Evolutionary conservation across 2,888 invertebrate genomes (phyloP).

Genomic region (Euspilapteryx auroguttella): DNA sequence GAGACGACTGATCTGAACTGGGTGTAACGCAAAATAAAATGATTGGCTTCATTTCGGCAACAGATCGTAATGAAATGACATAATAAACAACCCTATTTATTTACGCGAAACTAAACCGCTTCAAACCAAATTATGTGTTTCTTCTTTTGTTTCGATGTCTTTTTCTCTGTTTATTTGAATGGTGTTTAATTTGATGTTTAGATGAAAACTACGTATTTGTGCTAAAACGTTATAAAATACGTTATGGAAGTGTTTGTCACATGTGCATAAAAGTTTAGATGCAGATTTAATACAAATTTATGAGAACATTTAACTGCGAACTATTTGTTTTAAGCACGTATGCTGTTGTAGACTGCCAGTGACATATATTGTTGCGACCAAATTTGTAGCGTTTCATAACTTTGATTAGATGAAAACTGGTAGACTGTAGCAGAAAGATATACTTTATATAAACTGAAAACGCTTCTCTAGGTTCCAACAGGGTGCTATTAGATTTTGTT

Average conservation of each 20-base stretch:
- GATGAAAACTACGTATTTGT: slow-evolving; percentile 38
- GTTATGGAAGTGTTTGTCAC: slow-evolving; percentile 51
- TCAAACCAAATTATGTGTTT: too few relatives aligned
- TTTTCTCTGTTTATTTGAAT: slow-evolving; percentile 36
- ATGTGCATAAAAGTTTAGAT: slow-evolving; percentile 46
- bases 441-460: slow-evolving; percentile 26
- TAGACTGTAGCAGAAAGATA: slow-evolving; percentile 34
- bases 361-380: slow-evolving; percentile 3
- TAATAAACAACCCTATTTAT: too few relatives aligned
- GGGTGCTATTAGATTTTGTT: slow-evolving; percentile 44
- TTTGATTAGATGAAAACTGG: slow-evolving; percentile 15
- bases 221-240: slow-evolving; percentile 61
- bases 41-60: slow-evolving; percentile 60
- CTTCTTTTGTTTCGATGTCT: slow-evolving; percentile 22
- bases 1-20: slow-evolving; percentile 61
- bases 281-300: slow-evolving; percentile 39
- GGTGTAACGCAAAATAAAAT: slow-evolving; percentile 33
- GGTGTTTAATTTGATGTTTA: slow-evolving; percentile 25
- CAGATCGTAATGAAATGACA: slow-evolving; percentile 50
- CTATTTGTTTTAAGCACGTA: slow-evolving; percentile 39
- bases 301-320: too few relatives aligned
- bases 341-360: slow-evolving; percentile 29
- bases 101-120: too few relatives aligned
- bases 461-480: slow-evolving; percentile 58
- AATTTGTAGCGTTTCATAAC: background rate